Evolutionary conservation across 2,113 vertebrate species (phyloP).

Genomic region (Piaya cayana): DNA sequence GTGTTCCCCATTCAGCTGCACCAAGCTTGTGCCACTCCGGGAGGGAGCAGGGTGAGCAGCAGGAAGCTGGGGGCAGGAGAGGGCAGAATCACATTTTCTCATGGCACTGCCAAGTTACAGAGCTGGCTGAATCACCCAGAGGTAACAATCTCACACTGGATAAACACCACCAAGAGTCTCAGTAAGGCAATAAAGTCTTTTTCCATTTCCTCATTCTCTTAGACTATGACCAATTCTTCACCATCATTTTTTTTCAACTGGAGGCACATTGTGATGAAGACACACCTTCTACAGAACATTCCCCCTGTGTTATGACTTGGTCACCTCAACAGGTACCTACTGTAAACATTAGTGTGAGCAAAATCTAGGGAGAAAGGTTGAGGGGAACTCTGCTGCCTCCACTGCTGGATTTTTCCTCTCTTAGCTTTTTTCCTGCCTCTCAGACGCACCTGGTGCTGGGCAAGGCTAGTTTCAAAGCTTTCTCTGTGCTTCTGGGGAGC

Average conservation of each 20-base stretch:
- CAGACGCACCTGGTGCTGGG: rapidly evolving
- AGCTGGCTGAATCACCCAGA: neutral
- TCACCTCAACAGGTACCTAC: neutral
- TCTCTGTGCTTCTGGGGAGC: neutral
- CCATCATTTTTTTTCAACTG: neutral
- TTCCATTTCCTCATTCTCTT: neutral
- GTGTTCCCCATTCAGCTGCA: neutral
- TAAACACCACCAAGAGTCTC: neutral
- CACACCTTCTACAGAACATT: neutral
- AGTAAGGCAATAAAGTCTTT: neutral
- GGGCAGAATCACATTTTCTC: neutral
- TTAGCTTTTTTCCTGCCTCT: neutral
- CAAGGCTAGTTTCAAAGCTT: neutral
- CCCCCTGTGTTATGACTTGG: neutral
- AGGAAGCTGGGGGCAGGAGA: neutral
- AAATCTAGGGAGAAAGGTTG: neutral
- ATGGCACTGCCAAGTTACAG: neutral
- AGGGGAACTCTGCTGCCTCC: neutral
- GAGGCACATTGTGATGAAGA: neutral
- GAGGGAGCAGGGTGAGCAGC: neutral
- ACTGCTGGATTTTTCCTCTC: neutral
- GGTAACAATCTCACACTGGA: neutral
- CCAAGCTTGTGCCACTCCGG: neutral
- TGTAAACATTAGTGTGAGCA: neutral
- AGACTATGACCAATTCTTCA: neutral